Evolutionary conservation across 1,140 invertebrate genomes (phyloP).

Genomic region (Drosophila truncata): DNA sequence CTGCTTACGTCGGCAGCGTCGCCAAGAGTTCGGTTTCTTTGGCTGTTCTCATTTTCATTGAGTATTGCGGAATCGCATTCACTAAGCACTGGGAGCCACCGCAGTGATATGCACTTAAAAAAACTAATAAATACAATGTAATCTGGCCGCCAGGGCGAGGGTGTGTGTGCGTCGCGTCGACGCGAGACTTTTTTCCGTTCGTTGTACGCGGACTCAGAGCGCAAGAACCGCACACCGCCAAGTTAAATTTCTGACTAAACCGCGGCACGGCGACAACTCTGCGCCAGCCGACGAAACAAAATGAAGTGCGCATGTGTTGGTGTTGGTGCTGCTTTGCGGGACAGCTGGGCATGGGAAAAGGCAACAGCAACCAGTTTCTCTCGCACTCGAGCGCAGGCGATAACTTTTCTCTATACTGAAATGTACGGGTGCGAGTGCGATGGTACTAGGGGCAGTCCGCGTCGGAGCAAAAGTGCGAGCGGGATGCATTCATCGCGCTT

Average conservation of each 20-base stretch:
- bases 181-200: conserved; percentile 34
- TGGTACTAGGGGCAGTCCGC: conserved; percentile 39
- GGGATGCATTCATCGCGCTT: conserved; percentile 40
- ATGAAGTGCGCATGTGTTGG: conserved; percentile 73
- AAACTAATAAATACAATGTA: conserved; percentile 23
- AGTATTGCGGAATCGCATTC: conserved; percentile 30
- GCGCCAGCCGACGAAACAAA: conserved; percentile 59
- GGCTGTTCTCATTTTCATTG: conserved; percentile 23
- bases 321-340: conserved; percentile 26
- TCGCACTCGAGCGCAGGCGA: conserved; percentile 28
- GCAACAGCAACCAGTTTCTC: conserved; percentile 51
- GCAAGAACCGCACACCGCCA: conserved; percentile 55
- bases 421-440: conserved; percentile 63
- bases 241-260: conserved; percentile 64
- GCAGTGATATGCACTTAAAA: conserved; percentile 7
- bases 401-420: conserved; percentile 77
- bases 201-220: conserved; percentile 4
- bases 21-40: conserved; percentile 24
- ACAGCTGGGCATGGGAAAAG: conserved; percentile 34
- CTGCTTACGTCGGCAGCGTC: conserved; percentile 35
- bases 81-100: conserved; percentile 11
- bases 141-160: conserved; percentile 1
- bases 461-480: conserved; percentile 25
- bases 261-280: conserved; percentile 65
- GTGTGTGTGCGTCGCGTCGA: conserved; percentile 46